Evolutionary conservation across 2,797 vertebrate genomes (phyloP).

Genomic region (Mus minutoides): DNA sequence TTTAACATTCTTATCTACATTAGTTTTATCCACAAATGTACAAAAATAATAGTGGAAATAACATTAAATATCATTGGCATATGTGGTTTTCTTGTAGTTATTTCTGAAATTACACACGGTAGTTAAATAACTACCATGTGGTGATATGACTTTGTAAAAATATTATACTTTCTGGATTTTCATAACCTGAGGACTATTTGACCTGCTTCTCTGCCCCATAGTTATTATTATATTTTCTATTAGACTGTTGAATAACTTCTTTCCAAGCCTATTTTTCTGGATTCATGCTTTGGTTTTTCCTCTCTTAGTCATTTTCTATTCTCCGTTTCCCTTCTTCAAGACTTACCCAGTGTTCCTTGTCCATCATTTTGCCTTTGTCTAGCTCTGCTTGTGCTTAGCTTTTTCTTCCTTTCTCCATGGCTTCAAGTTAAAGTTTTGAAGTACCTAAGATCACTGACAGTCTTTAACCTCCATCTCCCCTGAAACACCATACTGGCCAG

Average conservation of each 20-base stretch:
- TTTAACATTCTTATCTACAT: neutral
- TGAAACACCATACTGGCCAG: neutral
- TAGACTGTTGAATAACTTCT: neutral
- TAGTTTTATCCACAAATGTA: neutral
- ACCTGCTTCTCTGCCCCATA: neutral
- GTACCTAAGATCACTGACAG: accelerated
- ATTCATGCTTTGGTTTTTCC: neutral
- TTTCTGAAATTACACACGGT: neutral
- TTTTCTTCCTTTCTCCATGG: neutral
- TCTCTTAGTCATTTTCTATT: neutral
- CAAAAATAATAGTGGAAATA: constrained; percentile 20
- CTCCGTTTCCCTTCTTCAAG: neutral
- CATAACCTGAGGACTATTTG: neutral
- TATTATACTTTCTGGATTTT: neutral
- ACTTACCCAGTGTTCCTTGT: neutral
- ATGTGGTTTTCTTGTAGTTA: neutral
- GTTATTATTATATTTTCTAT: constrained; percentile 25
- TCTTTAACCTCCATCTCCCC: neutral
- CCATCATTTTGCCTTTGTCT: neutral
- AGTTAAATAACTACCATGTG: neutral
- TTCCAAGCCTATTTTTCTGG: neutral
- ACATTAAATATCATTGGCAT: neutral
- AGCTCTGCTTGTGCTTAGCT: neutral
- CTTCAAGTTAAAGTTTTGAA: too few relatives aligned
- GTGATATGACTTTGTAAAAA: neutral